Evolutionary conservation across 37 sponge, comb jelly and placozoan species (phyloP).

Genomic region (Agelas oroides): DNA sequence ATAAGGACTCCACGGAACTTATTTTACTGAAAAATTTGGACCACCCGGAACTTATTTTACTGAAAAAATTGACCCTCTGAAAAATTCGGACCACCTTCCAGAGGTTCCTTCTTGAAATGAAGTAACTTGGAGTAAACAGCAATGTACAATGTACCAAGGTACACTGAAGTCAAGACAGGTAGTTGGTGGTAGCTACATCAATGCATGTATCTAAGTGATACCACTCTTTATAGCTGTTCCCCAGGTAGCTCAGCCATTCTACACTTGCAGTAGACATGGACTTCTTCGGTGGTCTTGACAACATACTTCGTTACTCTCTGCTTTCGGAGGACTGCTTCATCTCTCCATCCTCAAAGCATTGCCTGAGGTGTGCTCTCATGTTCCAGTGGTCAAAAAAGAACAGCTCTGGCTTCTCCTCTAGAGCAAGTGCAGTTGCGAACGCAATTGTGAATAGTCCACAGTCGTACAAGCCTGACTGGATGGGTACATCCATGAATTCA

Average conservation of each 20-base stretch:
- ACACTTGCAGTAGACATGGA: slow-evolving; percentile 28
- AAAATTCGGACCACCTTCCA: too few species aligned
- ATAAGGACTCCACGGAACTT: too few species aligned
- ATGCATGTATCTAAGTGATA: neutral
- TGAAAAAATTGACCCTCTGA: too few species aligned
- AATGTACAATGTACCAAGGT: too few species aligned
- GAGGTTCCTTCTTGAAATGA: too few species aligned
- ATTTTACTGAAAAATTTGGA: too few species aligned
- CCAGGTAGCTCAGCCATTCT: slow-evolving; percentile 1
- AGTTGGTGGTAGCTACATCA: too few species aligned
- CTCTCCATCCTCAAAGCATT: slow-evolving; percentile 1
- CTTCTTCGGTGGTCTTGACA: neutral
- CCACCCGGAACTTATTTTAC: too few species aligned
- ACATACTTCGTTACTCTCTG: neutral
- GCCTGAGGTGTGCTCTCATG: slow-evolving; percentile 31
- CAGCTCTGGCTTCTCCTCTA: slow-evolving; percentile 22
- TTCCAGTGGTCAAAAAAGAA: slow-evolving; percentile 11
- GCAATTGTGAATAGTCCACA: slow-evolving; percentile 57
- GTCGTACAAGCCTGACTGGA: slow-evolving; percentile 27
- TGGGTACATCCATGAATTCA: slow-evolving; percentile 40
- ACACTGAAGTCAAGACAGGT: too few species aligned
- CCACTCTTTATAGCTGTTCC: slow-evolving; percentile 15
- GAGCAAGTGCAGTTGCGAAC: slow-evolving; percentile 19
- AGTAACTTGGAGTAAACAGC: too few species aligned
- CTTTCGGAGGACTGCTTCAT: neutral